phyloP scores from a whole-genome alignment of 2,113 vertebrate species.

The Hippocampus zosterae region DNA sequence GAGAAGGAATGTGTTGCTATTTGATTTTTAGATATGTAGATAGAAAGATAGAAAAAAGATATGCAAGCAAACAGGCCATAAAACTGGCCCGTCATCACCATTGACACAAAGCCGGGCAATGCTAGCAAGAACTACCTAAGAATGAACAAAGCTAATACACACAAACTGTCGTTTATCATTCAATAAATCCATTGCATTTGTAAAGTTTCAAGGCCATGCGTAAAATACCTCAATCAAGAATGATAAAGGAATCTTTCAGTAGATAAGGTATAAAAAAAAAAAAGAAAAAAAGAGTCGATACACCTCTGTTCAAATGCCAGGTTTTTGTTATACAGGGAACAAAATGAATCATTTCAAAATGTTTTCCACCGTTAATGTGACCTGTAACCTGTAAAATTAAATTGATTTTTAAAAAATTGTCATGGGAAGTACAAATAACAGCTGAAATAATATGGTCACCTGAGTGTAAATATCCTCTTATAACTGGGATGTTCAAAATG shows the following conservation, averaged over 20 bases:
- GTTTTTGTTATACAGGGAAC: neutral
- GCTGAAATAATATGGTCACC: too few relatives aligned
- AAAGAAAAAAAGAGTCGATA: neutral
- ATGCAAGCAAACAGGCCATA: conserved; percentile 57
- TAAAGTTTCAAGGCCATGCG: neutral
- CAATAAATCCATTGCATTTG: conserved; percentile 28
- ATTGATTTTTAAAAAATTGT: too few relatives aligned
- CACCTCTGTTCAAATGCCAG: neutral
- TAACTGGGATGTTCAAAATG: too few relatives aligned
- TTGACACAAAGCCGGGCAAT: conserved; percentile 28
- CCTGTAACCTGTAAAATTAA: too few relatives aligned
- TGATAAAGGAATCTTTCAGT: neutral
- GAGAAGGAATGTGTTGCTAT: conserved; percentile 8
- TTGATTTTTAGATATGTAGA: conserved; percentile 9
- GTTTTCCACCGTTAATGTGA: too few relatives aligned
- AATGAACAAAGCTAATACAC: conserved; percentile 20
- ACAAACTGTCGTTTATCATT: conserved; percentile 27
- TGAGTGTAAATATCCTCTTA: too few relatives aligned
- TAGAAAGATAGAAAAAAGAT: conserved; percentile 16
- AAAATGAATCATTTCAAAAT: too few relatives aligned
- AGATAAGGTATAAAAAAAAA: too few relatives aligned
- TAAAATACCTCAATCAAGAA: neutral
- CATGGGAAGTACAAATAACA: too few relatives aligned
- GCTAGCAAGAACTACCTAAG: conserved; percentile 20
- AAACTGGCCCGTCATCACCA: conserved; percentile 61